phyloP scores from a whole-genome alignment of 53 echinoderm and acorn worm genomes.

The Apostichopus leukothele region DNA sequence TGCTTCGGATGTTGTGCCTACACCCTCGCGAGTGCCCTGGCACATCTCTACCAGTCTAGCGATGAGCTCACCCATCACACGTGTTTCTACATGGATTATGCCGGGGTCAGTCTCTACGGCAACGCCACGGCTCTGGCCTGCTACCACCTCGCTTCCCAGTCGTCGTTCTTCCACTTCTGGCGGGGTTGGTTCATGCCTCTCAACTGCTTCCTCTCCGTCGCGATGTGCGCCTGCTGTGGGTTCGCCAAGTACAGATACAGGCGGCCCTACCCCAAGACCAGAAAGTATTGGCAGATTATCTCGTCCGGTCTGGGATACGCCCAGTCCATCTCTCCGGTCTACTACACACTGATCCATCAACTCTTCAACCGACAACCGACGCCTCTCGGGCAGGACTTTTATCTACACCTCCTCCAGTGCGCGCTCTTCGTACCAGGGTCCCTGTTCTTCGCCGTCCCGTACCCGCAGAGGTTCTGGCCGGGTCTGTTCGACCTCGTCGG shows the following conservation, averaged over 20 bases:
- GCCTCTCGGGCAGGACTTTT: constrained; percentile 60
- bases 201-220: constrained; percentile 58
- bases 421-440: constrained; percentile 65
- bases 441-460: constrained; percentile 87
- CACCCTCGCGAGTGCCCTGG: constrained; percentile 72
- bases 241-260: constrained; percentile 90
- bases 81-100: constrained; percentile 92
- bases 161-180: constrained; percentile 56
- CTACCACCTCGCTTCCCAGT: constrained; percentile 67
- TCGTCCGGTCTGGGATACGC: constrained; percentile 71
- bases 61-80: constrained; percentile 84
- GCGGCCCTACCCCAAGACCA: constrained; percentile 79
- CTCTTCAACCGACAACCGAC: constrained; percentile 35
- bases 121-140: constrained; percentile 73
- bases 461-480: constrained; percentile 79
- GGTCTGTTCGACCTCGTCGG: constrained; percentile 87
- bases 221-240: constrained; percentile 77
- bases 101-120: constrained; percentile 84
- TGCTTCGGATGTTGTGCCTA: constrained; percentile 66
- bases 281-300: constrained; percentile 90
- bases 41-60: constrained; percentile 89
- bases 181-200: constrained; percentile 62
- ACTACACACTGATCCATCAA: constrained; percentile 61
- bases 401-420: constrained; percentile 66
- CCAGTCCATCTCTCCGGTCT: constrained; percentile 70